Percentiles rank a stretch among this genome's conserved stretches.
These are phyloP conservation scores for Sebastes iracundus DNA, from an alignment of 2,797 vertebrate genomes.

Conservation along the genomic window DNA sequence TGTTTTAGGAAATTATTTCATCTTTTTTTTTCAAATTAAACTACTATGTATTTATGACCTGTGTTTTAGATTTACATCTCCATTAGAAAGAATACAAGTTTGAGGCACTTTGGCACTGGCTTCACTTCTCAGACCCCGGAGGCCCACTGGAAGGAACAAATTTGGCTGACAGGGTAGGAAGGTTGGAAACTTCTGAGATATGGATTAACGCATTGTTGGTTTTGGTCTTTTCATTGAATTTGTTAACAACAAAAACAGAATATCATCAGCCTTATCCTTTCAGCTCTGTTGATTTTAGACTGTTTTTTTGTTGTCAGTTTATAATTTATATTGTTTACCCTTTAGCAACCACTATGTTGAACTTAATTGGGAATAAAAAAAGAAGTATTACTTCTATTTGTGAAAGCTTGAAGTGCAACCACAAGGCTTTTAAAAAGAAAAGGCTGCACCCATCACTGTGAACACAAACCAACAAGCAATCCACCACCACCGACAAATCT, in stretches of 20 bases:
- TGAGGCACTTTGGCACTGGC: neutral
- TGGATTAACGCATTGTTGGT: neutral
- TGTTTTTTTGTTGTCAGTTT: neutral
- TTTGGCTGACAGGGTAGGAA: neutral
- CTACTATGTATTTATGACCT: neutral
- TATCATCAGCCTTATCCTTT: neutral
- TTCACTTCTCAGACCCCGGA: neutral
- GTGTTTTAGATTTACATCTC: neutral
- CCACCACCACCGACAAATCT: conserved; percentile 21
- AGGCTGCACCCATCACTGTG: neutral
- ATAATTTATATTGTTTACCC: neutral
- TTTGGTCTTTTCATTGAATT: neutral
- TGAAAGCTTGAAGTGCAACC: neutral
- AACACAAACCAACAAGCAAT: neutral
- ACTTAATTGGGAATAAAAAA: neutral
- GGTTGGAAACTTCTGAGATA: neutral
- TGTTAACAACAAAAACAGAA: neutral
- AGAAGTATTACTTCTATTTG: neutral
- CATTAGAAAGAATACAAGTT: neutral
- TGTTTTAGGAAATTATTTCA: neutral
- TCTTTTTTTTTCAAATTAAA: neutral
- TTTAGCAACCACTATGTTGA: neutral
- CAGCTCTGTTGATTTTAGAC: neutral
- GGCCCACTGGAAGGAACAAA: neutral
- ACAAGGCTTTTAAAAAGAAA: neutral